Evolutionary conservation across 1,140 invertebrate genomes (phyloP), one percentile per base, ranked within the genome.

Genomic region (Contarinia nasturtii): DNA sequence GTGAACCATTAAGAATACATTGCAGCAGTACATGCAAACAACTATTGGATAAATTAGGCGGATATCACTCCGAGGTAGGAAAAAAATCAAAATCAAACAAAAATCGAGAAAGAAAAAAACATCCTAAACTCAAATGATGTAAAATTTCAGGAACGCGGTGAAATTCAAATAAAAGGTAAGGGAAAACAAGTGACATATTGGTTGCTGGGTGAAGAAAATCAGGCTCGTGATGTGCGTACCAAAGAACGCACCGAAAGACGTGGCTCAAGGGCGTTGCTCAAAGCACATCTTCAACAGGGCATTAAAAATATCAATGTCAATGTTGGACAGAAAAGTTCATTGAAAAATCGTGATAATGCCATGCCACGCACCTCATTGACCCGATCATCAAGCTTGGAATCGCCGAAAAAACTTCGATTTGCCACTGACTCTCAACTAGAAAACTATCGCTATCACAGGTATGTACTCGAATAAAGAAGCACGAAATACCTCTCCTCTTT

Each of bases 111-210:
- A n/a, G n/a, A n/a, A n/a, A n/a, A n/a, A n/a, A n/a, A n/a, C n/a
- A n/a, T n/a, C n/a, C n/a, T n/a, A n/a, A n/a, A n/a, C n/a, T n/a
- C n/a, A n/a, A n/a, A n/a, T n/a, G n/a, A n/a, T n/a, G n/a, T n/a
- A 36, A 15, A 36, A 11, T 52, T 83, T 7, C 67, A 77, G 33
- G 83, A 89, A 54, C 72, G 89, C 7, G 89, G 89, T 0, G 51
- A 84, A 2, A 75, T 91, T 1, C 65, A 73, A 1, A 82, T 92
- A 75, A 93, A 94, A 65, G 89, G 86, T 7, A 88, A 88, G 62
- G 82, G 82, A 0, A 78, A 86, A 22, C 77, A 85, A 54, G 57
- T 79, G 41, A 93, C 89, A 1, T 93, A 83, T 62, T 95, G 87
- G 86, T 57, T 95, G 21, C 60, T 78, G 10, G 84, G 82, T 0